A percentile compares a stretch with the other conserved stretches of the same genome.
These are phyloP conservation scores for Melieria omissa DNA, from an alignment of 2,888 invertebrate species.

Conservation along the genomic window DNA sequence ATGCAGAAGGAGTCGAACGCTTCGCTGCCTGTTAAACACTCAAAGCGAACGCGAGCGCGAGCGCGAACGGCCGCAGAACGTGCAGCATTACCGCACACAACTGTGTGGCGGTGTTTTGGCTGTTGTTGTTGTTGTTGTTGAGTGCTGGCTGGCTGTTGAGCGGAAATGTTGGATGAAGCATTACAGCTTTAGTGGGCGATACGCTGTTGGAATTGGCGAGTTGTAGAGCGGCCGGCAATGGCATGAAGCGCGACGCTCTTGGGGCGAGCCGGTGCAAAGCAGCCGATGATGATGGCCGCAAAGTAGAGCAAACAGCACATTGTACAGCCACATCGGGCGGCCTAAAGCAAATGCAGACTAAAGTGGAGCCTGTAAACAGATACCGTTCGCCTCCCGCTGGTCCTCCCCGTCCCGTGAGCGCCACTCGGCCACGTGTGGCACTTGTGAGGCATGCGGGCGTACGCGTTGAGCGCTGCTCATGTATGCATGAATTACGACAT, in stretches of 20 bases:
- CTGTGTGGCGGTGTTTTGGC: slow-evolving; percentile 3
- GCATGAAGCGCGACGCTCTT: neutral
- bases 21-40: neutral
- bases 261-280: too few relatives aligned
- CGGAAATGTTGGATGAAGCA: slow-evolving; percentile 12
- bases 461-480: slow-evolving; percentile 16
- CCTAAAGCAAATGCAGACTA: slow-evolving; percentile 10
- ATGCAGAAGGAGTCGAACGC: slow-evolving; percentile 4
- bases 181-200: neutral
- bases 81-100: neutral
- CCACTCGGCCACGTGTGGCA: neutral
- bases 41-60: too few relatives aligned
- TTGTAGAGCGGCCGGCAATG: neutral
- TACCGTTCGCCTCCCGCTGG: too few relatives aligned
- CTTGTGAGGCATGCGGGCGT: neutral
- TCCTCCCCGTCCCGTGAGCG: too few relatives aligned
- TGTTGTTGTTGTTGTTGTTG: slow-evolving; percentile 32
- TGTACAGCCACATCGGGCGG: neutral
- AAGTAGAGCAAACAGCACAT: neutral
- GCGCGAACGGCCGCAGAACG: neutral
- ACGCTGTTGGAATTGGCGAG: neutral
- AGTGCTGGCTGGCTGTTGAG: slow-evolving; percentile 34
- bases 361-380: neutral
- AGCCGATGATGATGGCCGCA: too few relatives aligned
- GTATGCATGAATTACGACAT: slow-evolving; percentile 40